Percentiles rank a stretch among this genome's conserved stretches.
These are phyloP conservation scores for Heliconius hermathena DNA, from an alignment of 1,140 invertebrate species.

Conservation along the genomic window DNA sequence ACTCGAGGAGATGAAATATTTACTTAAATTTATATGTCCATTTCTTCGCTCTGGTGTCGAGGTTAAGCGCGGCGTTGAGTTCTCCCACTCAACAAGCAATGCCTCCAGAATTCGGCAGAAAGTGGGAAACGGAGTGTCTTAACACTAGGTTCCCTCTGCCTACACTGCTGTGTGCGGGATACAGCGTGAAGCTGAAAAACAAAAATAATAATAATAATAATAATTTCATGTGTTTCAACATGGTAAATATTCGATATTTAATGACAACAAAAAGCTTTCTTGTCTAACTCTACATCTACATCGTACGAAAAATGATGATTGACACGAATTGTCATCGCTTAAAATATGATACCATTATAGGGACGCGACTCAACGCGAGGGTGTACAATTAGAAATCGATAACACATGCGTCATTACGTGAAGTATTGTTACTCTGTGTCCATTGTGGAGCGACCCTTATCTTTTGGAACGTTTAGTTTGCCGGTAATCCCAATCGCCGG, in stretches of 20 bases:
- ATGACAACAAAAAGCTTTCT: neutral
- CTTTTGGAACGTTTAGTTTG: constrained; percentile 64
- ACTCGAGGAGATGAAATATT: too few relatives aligned
- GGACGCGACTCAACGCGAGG: constrained; percentile 47
- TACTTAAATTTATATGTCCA: too few relatives aligned
- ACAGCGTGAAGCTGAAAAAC: too few relatives aligned
- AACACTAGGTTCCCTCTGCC: too few relatives aligned
- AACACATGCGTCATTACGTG: constrained; percentile 67
- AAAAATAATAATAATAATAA: too few relatives aligned
- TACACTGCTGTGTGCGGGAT: too few relatives aligned
- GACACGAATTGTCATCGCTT: constrained; percentile 21
- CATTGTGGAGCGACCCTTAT: constrained; percentile 69
- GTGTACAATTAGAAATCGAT: constrained; percentile 76
- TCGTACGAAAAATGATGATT: constrained; percentile 20
- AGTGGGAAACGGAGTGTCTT: too few relatives aligned
- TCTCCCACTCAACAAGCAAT: too few relatives aligned
- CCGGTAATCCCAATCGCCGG: constrained; percentile 67
- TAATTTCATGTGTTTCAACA: neutral
- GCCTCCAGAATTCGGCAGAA: too few relatives aligned
- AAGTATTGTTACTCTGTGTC: constrained; percentile 60
- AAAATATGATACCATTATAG: constrained; percentile 41
- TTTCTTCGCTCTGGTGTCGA: too few relatives aligned
- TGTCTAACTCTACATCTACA: neutral
- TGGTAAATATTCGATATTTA: neutral
- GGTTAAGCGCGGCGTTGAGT: too few relatives aligned